Percentiles rank a stretch among this genome's conserved stretches.
Evolutionary conservation across 2,888 invertebrate genomes (phyloP).

Genomic region (Ligdia adustata): DNA sequence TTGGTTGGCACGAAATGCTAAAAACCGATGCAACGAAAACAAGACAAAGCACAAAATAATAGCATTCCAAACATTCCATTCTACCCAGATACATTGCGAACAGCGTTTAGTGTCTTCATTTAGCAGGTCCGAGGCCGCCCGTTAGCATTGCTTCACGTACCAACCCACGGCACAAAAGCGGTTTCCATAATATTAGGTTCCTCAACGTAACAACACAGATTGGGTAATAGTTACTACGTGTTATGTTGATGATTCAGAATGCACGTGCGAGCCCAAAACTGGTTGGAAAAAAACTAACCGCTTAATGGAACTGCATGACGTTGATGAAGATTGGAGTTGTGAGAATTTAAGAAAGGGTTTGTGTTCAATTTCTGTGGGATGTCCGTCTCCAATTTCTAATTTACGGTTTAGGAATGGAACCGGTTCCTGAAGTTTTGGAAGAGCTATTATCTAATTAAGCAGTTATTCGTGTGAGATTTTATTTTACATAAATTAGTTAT

Average conservation of each 20-base stretch:
- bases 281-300: slow-evolving; percentile 22
- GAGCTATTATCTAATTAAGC: no score
- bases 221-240: slow-evolving; percentile 15
- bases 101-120: slow-evolving; percentile 29
- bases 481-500: no score
- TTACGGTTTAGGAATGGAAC: slow-evolving; percentile 1
- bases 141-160: slow-evolving; percentile 35
- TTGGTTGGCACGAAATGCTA: no score
- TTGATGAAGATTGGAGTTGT: slow-evolving; percentile 23
- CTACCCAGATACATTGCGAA: slow-evolving; percentile 28
- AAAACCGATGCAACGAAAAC: no score
- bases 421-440: not conserved
- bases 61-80: slow-evolving; percentile 13
- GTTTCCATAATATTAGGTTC: slow-evolving; percentile 32
- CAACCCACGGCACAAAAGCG: slow-evolving; percentile 29
- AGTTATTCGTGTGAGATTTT: no score
- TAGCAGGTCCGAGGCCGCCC: slow-evolving; percentile 10
- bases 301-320: slow-evolving; percentile 23
- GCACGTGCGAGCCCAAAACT: slow-evolving; percentile 31
- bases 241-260: slow-evolving; percentile 32
- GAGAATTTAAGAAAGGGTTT: slow-evolving; percentile 21
- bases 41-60: not conserved
- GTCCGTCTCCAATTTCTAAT: slow-evolving; percentile 22
- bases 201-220: slow-evolving; percentile 26
- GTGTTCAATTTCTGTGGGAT: no score